These are phyloP conservation scores for Eublepharis macularius DNA, from an alignment of 2,113 vertebrate genomes.

Conservation along the genomic window DNA sequence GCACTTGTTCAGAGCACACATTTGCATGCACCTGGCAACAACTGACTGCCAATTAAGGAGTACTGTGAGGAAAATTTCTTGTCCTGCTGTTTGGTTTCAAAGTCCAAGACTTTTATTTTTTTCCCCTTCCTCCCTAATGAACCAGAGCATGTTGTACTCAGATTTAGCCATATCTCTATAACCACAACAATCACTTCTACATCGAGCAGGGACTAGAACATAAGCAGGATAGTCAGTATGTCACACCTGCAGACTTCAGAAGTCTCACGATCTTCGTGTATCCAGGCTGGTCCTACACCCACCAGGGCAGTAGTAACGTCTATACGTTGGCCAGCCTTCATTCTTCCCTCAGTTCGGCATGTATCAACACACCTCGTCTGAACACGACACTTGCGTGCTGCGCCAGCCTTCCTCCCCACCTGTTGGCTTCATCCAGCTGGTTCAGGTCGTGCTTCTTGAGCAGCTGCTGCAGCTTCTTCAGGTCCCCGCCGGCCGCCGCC, in stretches of 20 bases:
- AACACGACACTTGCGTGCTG: accelerated
- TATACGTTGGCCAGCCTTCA: too few species aligned
- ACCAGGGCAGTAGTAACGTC: too few species aligned
- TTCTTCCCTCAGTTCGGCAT: background rate
- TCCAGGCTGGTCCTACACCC: background rate
- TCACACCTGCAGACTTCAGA: too few species aligned
- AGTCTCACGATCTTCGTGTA: background rate
- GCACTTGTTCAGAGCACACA: too few species aligned
- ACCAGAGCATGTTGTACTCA: too few species aligned
- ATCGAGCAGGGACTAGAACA: too few species aligned
- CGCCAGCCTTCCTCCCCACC: constrained; percentile 64
- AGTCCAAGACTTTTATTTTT: too few species aligned
- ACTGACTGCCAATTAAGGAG: background rate
- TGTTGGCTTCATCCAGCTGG: constrained; percentile 84
- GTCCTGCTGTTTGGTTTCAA: background rate
- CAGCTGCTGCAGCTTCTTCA: constrained; percentile 80
- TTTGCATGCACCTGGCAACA: background rate
- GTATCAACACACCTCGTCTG: accelerated
- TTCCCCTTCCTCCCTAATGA: too few species aligned
- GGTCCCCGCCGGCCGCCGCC: constrained; percentile 81
- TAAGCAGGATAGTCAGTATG: too few species aligned
- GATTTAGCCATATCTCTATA: too few species aligned
- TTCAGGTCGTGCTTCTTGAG: constrained; percentile 81
- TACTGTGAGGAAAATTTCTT: background rate
- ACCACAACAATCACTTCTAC: too few species aligned